A percentile compares a stretch with the other conserved stretches of the same genome.
Conservation (phyloP, 1,140 invertebrate species). For the Rhopalosiphum maidis region DNA sequence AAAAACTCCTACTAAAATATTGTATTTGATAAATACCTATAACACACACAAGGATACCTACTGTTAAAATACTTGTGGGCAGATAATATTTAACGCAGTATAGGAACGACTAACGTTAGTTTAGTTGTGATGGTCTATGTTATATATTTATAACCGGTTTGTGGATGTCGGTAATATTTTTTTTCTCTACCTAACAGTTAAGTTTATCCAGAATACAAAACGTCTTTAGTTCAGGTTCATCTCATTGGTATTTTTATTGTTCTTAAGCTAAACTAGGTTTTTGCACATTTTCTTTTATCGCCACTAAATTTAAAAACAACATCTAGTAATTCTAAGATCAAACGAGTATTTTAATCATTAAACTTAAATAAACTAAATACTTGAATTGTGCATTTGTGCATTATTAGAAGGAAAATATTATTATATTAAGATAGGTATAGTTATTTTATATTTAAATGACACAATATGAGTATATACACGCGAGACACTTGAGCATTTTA, state of each 20-base stretch:
- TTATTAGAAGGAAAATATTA: neutral
- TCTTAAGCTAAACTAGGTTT: neutral
- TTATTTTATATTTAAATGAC: too few relatives aligned
- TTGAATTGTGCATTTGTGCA: neutral
- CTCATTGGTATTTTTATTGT: neutral
- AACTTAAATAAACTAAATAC: neutral
- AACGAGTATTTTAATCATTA: neutral
- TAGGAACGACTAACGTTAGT: neutral
- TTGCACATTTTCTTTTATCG: constrained; percentile 16
- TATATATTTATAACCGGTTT: constrained; percentile 45
- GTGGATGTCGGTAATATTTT: neutral
- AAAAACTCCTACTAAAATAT: constrained; percentile 21
- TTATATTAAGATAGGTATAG: neutral
- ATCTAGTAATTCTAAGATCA: neutral
- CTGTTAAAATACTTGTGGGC: constrained; percentile 19
- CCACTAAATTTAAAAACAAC: neutral
- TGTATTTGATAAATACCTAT: constrained; percentile 10
- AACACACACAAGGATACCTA: neutral
- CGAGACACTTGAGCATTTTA: neutral
- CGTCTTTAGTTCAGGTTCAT: neutral
- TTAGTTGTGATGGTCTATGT: constrained; percentile 32
- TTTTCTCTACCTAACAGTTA: neutral
- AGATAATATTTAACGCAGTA: neutral
- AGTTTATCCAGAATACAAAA: constrained; percentile 16
- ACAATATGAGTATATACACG: too few relatives aligned